phyloP scores from a whole-genome alignment of 2,113 vertebrate genomes.

The Rhynchomys soricoides region DNA sequence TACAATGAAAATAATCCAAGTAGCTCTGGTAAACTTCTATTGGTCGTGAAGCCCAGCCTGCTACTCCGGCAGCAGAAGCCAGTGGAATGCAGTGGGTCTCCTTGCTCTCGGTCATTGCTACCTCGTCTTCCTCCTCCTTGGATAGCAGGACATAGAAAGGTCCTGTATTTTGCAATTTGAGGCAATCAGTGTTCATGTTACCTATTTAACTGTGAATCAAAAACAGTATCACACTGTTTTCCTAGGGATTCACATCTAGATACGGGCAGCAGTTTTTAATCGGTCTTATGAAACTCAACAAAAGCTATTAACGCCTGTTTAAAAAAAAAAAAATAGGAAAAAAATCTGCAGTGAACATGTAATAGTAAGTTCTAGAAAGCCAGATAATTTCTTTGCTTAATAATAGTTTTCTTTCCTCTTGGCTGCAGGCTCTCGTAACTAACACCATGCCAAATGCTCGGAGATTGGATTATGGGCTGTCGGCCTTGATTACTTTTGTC shows the following conservation, averaged over 20 bases:
- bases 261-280: conserved; percentile 70
- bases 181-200: background rate
- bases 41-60: background rate
- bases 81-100: background rate
- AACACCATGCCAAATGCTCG: conserved; percentile 88
- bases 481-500: conserved; percentile 92
- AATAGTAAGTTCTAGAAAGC: conserved; percentile 82
- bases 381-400: conserved; percentile 88
- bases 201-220: conserved; percentile 44
- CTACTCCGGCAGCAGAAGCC: conserved; percentile 24
- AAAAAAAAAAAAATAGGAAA: conserved; percentile 37
- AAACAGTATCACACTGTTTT: conserved; percentile 48
- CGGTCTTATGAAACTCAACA: conserved; percentile 72
- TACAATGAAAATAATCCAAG: conserved; percentile 6
- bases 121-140: conserved; percentile 66
- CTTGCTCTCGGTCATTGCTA: conserved; percentile 40
- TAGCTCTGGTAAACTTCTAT: conserved; percentile 29
- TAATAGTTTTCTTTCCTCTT: conserved; percentile 89
- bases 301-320: conserved; percentile 65
- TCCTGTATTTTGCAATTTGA: conserved; percentile 29
- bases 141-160: conserved; percentile 9
- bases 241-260: conserved; percentile 59
- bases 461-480: conserved; percentile 91
- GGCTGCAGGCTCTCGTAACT: conserved; percentile 88
- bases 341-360: conserved; percentile 76